Evolutionary conservation across 2,888 invertebrate genomes (phyloP).

Genomic region (Yponomeuta cagnagella): DNA sequence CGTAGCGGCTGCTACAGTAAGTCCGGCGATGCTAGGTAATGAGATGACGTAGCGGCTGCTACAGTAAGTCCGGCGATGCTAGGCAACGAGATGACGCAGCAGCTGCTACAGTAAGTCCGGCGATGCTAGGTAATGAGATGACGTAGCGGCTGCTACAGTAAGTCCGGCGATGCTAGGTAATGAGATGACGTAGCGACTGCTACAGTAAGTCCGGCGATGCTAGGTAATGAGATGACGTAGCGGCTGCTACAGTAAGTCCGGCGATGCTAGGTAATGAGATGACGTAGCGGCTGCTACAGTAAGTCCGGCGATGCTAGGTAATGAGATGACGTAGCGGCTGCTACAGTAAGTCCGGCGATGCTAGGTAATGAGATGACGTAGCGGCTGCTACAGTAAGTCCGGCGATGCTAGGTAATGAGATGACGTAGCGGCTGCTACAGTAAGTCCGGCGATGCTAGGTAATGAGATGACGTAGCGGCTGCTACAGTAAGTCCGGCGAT

Average conservation of each 20-base stretch:
- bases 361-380: constrained; percentile 25
- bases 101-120: constrained; percentile 21
- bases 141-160: no score
- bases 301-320: neutral
- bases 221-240: no score
- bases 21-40: neutral
- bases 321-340: no score
- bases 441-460: neutral
- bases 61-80: no score
- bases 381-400: constrained; percentile 21
- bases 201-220: constrained; percentile 20
- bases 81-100: constrained; percentile 25
- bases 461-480: constrained; percentile 26
- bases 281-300: constrained; percentile 22
- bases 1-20: constrained; percentile 22
- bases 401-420: no score
- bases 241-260: no score
- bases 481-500: constrained; percentile 20
- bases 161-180: constrained; percentile 24
- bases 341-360: no score
- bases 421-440: no score
- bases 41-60: no score
- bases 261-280: constrained; percentile 24
- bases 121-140: no score
- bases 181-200: constrained; percentile 9